Evolutionary conservation across 2,888 invertebrate species (phyloP).

Genomic region (Galeopsomyia nigrocyanea): DNA sequence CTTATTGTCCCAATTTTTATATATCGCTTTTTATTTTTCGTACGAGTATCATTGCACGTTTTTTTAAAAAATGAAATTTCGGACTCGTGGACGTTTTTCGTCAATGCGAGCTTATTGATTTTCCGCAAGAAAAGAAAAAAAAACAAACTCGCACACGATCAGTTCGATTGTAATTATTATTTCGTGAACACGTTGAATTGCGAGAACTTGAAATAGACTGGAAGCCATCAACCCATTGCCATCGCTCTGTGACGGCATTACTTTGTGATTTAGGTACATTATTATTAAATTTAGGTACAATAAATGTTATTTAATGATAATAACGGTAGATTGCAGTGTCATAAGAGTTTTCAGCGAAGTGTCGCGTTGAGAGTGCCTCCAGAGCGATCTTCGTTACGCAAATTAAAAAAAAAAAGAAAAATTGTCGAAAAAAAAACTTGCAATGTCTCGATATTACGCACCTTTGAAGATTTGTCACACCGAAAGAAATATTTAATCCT

Average conservation of each 20-base stretch:
- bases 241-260: conserved; percentile 53
- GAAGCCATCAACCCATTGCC: conserved; percentile 54
- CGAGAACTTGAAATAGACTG: conserved; percentile 54
- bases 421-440: conserved; percentile 31
- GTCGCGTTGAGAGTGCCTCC: conserved; percentile 54
- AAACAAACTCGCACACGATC: conserved; percentile 34
- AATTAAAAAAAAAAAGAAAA: conserved; percentile 31
- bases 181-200: conserved; percentile 49
- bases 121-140: conserved; percentile 24
- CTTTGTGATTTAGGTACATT: conserved; percentile 67
- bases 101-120: conserved; percentile 50
- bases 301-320: conserved; percentile 66
- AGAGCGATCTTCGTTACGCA: conserved; percentile 19
- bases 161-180: conserved; percentile 42
- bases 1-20: conserved; percentile 33
- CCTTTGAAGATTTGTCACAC: conserved; percentile 33
- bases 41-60: conserved; percentile 26
- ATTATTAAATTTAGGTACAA: conserved; percentile 64
- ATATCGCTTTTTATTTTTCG: conserved; percentile 31
- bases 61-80: conserved; percentile 38
- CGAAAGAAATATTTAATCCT: conserved; percentile 31
- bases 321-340: conserved; percentile 60
- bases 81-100: conserved; percentile 42
- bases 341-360: conserved; percentile 36
- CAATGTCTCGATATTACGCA: conserved; percentile 40